Evolutionary conservation across 2,113 vertebrate genomes (phyloP), one percentile per base, ranked within the genome.

Genomic region (Psilopogon haemacephalus): DNA sequence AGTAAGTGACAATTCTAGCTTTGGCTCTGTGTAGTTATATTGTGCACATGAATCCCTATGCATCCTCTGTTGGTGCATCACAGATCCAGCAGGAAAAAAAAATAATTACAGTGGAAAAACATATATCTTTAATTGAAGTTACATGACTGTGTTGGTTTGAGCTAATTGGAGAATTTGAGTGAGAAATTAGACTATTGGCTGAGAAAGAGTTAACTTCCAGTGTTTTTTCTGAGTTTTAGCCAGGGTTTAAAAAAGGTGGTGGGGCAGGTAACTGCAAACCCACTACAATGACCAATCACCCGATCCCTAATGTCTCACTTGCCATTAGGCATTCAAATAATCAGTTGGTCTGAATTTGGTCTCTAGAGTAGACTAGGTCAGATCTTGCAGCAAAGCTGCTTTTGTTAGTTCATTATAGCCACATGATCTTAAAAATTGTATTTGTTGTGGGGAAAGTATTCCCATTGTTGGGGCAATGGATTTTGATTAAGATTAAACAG

Each of bases 331-430:
- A 90, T 68, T 92, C 52, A 69, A 82, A 69, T 71, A 79, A 84
- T 17, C 30, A 2, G 76, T 79, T 88, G 67, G 71, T 87, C 65
- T 84, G 60, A 68, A 86, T 73, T 85, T 85, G 35, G 21, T 80
- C 50, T 64, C 52, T 35, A 87, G 21, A 62, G 44, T 73, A 62
- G 18, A 77, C 44, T 35, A 85, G 21, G 33, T 92, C 82, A 92
- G 77, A 72, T 48, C 15, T 15, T 16, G n/a, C 54, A 76, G 35
- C 70, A 54, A 94, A 81, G 83, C 50, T 67, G 58, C 16, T 65
- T 95, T 97, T 76, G 33, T 59, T 59, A 72, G 42, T 87, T 52
- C 54, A 50, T 77, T 68, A 82, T 20, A 94, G 35, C 37, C 65
- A 83, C 38, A 26, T 24, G 32, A 59, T 78, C 32, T 93, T 21